Evolutionary conservation across 2,888 invertebrate species (phyloP), one percentile per base, ranked within the genome.

Genomic region (Atethmia centrago): DNA sequence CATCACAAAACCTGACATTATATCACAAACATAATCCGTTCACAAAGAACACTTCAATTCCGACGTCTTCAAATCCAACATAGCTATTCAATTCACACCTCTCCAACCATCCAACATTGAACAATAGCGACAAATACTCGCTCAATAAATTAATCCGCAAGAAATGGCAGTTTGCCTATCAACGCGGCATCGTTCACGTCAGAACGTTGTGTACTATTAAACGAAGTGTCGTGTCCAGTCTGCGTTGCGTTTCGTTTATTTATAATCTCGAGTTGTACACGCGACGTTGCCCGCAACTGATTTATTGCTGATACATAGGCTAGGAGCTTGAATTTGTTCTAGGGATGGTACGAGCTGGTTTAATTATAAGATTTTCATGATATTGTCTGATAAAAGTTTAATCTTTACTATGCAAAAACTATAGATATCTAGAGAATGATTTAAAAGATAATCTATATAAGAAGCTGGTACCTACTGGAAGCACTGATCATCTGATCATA

Each of bases 181-280:
- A 80, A 53, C 77, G 61, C 79, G 56, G 78, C 79, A 82, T 78
- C 77, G 69, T 62, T 61, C 59, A 66, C 70, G 82, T 86, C 87
- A 86, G 87, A 81, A 85, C 63, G 83, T 72, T 82, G 75, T 82
- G 85, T 88, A 79, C 77, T 80, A 86, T 88, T 87, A 84, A 85
- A 82, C 82, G 77, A 69, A 72, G 76, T 82, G 85, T 84, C 82
- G 82, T 86, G 82, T 81, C 74, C 74, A 64, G 79, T 78, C 85
- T 71, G 79, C 82, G 87, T 73, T 85, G 83, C 79, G 85, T 88
- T 86, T 83, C 79, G 87, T 89, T 90, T 90, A 91, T 91, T 91
- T 88, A 88, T 90, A 86, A 87, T 88, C 86, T 79, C 80, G 86
- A 83, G 82, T 84, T 82, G 82, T 86, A 85, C 84, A 81, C 85